Evolutionary conservation across 2,888 invertebrate species (phyloP).

Genomic region (Ormyrus pomaceus): DNA sequence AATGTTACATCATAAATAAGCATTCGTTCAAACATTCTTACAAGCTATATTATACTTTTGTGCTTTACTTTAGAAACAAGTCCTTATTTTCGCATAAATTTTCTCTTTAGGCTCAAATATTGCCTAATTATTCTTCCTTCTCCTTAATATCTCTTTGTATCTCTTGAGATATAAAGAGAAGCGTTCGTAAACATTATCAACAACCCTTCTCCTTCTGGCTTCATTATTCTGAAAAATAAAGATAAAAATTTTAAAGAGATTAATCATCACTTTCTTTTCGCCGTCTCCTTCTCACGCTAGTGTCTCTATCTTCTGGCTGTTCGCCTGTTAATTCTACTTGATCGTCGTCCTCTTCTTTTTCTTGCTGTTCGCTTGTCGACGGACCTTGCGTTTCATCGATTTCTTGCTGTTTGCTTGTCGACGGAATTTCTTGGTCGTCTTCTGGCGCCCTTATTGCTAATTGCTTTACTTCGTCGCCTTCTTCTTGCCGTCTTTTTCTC

Average conservation of each 20-base stretch:
- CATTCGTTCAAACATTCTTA: constrained; percentile 29
- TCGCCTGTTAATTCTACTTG: not conserved
- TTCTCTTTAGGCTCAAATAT: constrained; percentile 13
- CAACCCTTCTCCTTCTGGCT: constrained; percentile 2
- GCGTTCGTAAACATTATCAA: constrained; percentile 14
- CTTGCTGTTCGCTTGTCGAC: too few relatives aligned
- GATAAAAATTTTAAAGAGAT: too few relatives aligned
- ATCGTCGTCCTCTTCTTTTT: not conserved
- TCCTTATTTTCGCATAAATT: not conserved
- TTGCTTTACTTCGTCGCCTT: not conserved
- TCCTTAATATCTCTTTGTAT: constrained; percentile 3
- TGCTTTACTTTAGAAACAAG: constrained; percentile 27
- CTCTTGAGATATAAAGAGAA: constrained; percentile 34
- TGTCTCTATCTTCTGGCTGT: too few relatives aligned
- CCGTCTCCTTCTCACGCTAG: too few relatives aligned
- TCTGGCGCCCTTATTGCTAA: not conserved
- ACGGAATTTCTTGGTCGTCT: not conserved
- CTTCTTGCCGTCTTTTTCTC: not conserved
- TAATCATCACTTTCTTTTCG: too few relatives aligned
- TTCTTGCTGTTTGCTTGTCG: too few relatives aligned
- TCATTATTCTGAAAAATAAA: not conserved
- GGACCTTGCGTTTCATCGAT: too few relatives aligned
- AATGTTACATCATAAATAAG: constrained; percentile 6
- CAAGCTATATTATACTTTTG: constrained; percentile 32
- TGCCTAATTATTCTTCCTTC: constrained; percentile 15